Base-by-base conservation (phyloP, 2,888 invertebrate genomes). In the Lottia scabra region DNA sequence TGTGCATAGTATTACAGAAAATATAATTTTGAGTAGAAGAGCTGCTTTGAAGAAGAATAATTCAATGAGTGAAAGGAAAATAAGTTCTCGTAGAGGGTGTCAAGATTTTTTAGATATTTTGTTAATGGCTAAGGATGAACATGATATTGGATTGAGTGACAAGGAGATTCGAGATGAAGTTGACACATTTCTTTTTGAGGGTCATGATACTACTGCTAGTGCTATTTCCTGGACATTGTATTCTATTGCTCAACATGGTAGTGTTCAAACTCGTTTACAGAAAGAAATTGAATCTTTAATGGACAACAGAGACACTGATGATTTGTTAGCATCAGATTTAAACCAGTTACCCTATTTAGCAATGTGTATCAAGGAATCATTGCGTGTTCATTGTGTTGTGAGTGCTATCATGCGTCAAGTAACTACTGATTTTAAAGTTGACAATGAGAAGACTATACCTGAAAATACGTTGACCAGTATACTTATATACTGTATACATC, bases 191-290 rank as follows among this genome's bases (percentile, higher is more conserved):
- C 65, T 81, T 48, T 81, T 81, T 79, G 79, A 68, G 82, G 85
- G 84, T 10, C 83, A 84, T 72, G 84, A 84, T 65, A 84, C 84
- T 1, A 84, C 84, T 16, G 80, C 84, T 1, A 82, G 81, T 67
- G 80, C 80, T 13, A 70, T 79, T 1, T 80, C 81, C 10, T 84
- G 84, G 84, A 76, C 77, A 2, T 68, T 84, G 62, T 81, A 80
- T 70, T 75, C 77, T 6, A 62, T 84, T 27, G 84, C 83, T 0
- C 68, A 71, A 46, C 72, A 84, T 48, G 77, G 73, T 38, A 79
- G 80, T 1, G 65, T 76, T 13, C 84, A 84, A 71, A 38, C 64
- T 16, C 75, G 75, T 38, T 30, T 79, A 27, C 80, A 81, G 65
- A 65, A 76, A 10, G 84, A 84, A 65, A 70, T 83, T n/a, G 80